Evolutionary conservation across 92 coral and sea anemone species (phyloP).

Genomic region (Plumapathes pennacea): DNA sequence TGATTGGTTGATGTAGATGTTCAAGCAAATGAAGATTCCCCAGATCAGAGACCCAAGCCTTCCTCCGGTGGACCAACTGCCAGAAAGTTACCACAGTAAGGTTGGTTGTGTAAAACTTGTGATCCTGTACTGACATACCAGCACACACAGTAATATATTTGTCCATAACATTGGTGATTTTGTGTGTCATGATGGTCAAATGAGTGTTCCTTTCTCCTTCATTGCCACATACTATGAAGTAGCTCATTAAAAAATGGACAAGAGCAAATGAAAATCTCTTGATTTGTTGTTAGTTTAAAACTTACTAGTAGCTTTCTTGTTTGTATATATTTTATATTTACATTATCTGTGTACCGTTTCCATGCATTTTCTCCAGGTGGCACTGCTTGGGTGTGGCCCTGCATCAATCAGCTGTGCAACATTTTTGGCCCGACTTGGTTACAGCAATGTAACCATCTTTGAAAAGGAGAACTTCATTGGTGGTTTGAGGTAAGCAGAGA

Average conservation of each 20-base stretch:
- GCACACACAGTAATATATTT: neutral
- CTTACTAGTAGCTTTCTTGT: no score
- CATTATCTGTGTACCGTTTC: no score
- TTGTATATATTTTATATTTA: no score
- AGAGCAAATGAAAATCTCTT: no score
- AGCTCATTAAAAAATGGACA: no score
- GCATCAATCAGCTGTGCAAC: slow-evolving; percentile 98
- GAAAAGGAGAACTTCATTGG: slow-evolving; percentile 95
- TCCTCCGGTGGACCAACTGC: slow-evolving; percentile 69
- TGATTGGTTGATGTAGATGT: no score
- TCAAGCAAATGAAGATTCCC: slow-evolving; percentile 83
- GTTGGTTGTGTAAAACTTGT: slow-evolving; percentile 12
- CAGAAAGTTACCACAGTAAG: slow-evolving; percentile 87
- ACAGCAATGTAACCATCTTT: slow-evolving; percentile 82
- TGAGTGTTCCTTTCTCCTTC: no score
- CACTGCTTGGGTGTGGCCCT: slow-evolving; percentile 98
- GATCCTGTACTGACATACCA: neutral
- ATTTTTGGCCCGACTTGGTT: slow-evolving; percentile 93
- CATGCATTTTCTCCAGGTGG: slow-evolving; percentile 60
- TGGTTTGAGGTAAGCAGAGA: slow-evolving; percentile 74
- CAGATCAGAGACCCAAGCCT: slow-evolving; percentile 92
- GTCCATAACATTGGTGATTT: no score
- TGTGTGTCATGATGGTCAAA: no score
- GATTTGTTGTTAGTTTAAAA: no score
- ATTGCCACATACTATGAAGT: no score